Conservation (phyloP, 2,113 vertebrate genomes). For the Heliornis fulica region DNA sequence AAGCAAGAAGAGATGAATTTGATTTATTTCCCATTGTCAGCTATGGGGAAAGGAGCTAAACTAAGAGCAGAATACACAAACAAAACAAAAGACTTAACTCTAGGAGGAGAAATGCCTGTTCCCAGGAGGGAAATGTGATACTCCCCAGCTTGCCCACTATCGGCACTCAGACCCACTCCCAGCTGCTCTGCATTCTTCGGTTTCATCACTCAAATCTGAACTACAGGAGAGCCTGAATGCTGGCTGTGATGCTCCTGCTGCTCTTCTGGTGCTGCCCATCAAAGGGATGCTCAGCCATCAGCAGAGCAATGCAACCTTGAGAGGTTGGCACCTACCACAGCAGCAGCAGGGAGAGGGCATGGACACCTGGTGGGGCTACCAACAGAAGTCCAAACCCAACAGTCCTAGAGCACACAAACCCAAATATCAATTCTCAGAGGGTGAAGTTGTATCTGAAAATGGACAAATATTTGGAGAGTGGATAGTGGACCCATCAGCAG, state of each 20-base stretch:
- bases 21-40: conserved; percentile 26
- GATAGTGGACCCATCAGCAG: neutral
- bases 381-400: neutral
- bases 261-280: neutral
- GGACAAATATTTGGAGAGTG: neutral
- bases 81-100: conserved; percentile 18
- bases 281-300: neutral
- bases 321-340: rapidly evolving
- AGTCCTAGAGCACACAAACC: neutral
- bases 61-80: neutral
- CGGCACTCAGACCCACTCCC: conserved; percentile 59
- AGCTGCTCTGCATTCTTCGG: conserved; percentile 67
- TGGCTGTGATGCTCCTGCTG: neutral
- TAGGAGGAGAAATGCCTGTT: neutral
- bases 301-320: neutral
- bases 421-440: neutral
- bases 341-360: neutral
- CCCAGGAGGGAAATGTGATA: conserved; percentile 22
- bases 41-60: neutral
- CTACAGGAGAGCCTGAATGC: neutral
- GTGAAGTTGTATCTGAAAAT: neutral
- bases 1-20: neutral
- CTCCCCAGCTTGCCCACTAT: conserved; percentile 63
- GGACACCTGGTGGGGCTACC: rapidly evolving
- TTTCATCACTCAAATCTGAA: conserved; percentile 58